Conservation (phyloP, 2,797 vertebrate species). For the Limnodromus scolopaceus region DNA sequence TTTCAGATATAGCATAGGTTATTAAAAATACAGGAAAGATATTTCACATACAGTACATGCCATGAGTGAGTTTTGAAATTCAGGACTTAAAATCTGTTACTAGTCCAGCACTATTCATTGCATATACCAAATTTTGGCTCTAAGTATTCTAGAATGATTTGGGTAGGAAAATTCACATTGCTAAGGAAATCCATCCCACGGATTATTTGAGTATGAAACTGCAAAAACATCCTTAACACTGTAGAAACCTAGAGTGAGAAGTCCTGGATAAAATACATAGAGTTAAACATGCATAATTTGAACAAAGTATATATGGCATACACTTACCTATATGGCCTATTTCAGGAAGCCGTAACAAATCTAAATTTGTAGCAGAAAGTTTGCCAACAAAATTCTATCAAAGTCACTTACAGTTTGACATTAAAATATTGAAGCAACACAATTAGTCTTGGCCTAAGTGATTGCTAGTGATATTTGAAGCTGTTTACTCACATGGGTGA, state of each 20-base stretch:
- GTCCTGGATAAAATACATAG: neutral
- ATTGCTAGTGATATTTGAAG: neutral
- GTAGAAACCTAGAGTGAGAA: neutral
- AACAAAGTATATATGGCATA: neutral
- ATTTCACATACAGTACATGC: neutral
- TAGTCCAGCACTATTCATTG: neutral
- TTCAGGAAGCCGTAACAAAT: neutral
- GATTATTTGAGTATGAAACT: neutral
- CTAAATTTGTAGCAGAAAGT: neutral
- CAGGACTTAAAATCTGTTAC: neutral
- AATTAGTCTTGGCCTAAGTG: neutral
- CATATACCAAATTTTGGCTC: neutral
- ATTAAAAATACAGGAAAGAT: neutral
- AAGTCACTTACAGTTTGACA: neutral
- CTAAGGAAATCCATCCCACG: neutral
- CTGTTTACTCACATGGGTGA: neutral
- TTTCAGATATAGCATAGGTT: neutral
- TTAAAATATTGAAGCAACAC: neutral
- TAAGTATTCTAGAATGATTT: neutral
- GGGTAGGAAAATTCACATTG: neutral
- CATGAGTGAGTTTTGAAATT: neutral
- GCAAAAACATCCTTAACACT: neutral
- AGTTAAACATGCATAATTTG: neutral
- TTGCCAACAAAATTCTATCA: neutral
- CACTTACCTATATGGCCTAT: neutral